Evolutionary conservation across 2,888 invertebrate genomes (phyloP), one percentile per base, ranked within the genome.

Genomic region (Rhamphomyia laevipes): DNA sequence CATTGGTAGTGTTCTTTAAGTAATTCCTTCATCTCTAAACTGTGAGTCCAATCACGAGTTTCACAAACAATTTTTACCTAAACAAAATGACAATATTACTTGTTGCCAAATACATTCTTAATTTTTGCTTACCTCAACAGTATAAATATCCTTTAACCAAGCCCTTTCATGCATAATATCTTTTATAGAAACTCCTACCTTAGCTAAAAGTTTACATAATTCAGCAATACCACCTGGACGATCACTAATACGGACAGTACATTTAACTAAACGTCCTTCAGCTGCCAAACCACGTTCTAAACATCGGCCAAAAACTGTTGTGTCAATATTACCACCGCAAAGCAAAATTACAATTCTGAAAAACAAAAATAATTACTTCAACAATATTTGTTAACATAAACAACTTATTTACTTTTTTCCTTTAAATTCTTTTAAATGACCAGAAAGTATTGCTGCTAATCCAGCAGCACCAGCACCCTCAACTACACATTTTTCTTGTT

Each of bases 121-220:
- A 37, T 13, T 30, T 15, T n/a, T 15, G 54, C 57, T 58, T 61
- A 77, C 80, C 65, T 81, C 78, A 17, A 84, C 84, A 57, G 81
- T 80, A 65, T 92, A 93, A 44, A 96, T 86, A 65, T 96, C 94
- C 51, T 82, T 82, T 13, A 95, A 80, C 94, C 94, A 95, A 2
- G 95, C 94, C 48, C 95, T 77, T 65, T 96, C 95, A 66, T 96
- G 95, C 71, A 91, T 86, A 51, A 96, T 92, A 63, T 95, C 95
- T 68, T 95, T 96, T 55, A 96, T 90, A 37, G 86, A 86, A 13
- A 91, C 91, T 1, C 91, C 91, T 30, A 86, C 74, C 2, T 78
- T 76, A 1, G 83, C 77, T 47, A 93, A 75, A 38, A 86, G 70
- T 60, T 79, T 78, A 62, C 90, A 88, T 6, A 93, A 74, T 61